Percentiles rank a stretch among this genome's conserved stretches.
Evolutionary conservation across 2,113 vertebrate genomes (phyloP).

Genomic region (Echinops telfairi): DNA sequence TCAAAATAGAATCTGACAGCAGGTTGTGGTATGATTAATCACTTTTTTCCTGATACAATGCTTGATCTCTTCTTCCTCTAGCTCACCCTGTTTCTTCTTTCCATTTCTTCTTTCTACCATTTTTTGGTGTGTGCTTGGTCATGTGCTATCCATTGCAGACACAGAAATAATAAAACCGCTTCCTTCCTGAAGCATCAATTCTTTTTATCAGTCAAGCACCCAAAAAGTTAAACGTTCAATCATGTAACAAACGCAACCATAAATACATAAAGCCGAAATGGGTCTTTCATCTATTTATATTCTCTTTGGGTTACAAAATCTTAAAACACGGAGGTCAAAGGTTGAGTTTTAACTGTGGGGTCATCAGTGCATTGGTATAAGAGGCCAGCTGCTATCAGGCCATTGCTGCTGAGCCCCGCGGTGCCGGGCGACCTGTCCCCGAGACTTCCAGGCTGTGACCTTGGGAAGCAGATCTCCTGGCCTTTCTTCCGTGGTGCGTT

Average conservation of each 20-base stretch:
- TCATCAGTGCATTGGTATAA: background rate
- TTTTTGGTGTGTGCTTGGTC: background rate
- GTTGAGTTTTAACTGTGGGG: background rate
- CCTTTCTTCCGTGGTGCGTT: background rate
- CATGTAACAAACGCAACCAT: background rate
- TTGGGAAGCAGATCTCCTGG: background rate
- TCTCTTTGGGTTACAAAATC: constrained; percentile 16
- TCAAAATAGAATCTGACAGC: background rate
- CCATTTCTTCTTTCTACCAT: no score
- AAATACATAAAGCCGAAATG: background rate
- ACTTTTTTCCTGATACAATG: background rate
- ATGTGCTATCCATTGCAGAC: background rate
- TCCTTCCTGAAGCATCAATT: background rate
- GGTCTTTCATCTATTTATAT: background rate
- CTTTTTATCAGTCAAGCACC: background rate
- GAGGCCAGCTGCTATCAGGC: background rate
- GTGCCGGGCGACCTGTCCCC: background rate
- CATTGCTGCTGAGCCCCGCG: background rate
- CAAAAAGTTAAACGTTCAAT: background rate
- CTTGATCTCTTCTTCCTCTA: no score
- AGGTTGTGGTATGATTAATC: background rate
- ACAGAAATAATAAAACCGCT: constrained; percentile 18
- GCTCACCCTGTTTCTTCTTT: background rate
- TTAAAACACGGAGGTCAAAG: constrained; percentile 22
- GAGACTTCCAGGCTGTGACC: background rate